Conservation (phyloP, 2,888 invertebrate species). For the Drosophila ezoana region DNA sequence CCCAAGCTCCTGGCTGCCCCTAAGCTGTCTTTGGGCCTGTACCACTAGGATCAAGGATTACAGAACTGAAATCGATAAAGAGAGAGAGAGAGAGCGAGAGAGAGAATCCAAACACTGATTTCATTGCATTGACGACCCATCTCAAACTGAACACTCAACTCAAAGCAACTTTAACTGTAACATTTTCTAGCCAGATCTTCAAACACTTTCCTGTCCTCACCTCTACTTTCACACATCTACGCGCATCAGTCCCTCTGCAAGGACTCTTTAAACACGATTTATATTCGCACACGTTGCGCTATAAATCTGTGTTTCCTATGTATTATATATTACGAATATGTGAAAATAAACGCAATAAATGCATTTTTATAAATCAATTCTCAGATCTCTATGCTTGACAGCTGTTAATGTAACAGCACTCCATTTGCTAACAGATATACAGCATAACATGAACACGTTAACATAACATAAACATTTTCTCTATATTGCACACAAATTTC, state of each 20-base stretch:
- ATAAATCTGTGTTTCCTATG: conserved; percentile 43
- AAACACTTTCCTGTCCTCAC: conserved; percentile 29
- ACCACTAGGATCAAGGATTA: conserved; percentile 45
- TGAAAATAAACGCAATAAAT: conserved; percentile 72
- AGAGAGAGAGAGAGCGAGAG: conserved; percentile 34
- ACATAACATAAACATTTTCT: neutral
- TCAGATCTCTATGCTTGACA: neutral
- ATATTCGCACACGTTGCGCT: conserved; percentile 14
- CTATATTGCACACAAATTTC: no score
- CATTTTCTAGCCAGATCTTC: conserved; percentile 16
- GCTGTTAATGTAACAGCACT: neutral
- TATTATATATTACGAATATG: conserved; percentile 59
- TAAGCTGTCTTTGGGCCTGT: conserved; percentile 58
- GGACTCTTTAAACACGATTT: conserved; percentile 45
- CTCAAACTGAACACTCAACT: conserved; percentile 44
- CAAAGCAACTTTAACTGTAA: conserved; percentile 27
- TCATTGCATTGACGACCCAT: conserved; percentile 72
- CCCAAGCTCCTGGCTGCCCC: conserved; percentile 71
- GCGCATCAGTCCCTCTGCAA: conserved; percentile 40
- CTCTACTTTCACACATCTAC: conserved; percentile 18
- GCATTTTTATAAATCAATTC: conserved; percentile 61
- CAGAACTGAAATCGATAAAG: conserved; percentile 2
- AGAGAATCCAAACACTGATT: conserved; percentile 69
- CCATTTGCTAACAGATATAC: no score
- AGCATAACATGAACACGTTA: neutral